Conservation (phyloP, 2,888 invertebrate species). For the Ennomos erosarius region DNA sequence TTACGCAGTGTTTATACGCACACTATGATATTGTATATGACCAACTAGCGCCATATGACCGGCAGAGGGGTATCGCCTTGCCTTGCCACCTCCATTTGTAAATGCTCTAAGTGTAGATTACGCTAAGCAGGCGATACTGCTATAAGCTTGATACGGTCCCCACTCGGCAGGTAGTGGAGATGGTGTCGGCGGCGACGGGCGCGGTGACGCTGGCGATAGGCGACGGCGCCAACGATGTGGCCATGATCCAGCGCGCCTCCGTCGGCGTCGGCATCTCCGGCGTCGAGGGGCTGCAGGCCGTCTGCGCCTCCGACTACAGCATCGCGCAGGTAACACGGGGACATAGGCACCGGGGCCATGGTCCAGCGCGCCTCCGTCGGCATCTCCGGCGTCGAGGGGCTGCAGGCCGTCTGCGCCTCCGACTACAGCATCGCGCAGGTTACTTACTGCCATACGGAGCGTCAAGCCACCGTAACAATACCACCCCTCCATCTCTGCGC, state of each 20-base stretch:
- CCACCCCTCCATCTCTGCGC: too few relatives aligned
- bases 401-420: slow-evolving; percentile 99
- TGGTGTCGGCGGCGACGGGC: slow-evolving; percentile 92
- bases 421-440: slow-evolving; percentile 99
- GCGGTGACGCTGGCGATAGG: slow-evolving; percentile 97
- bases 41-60: too few relatives aligned
- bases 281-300: slow-evolving; percentile 99
- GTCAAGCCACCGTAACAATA: too few relatives aligned
- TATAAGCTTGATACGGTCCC: too few relatives aligned
- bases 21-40: too few relatives aligned
- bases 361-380: slow-evolving; percentile 99
- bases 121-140: too few relatives aligned
- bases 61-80: too few relatives aligned
- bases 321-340: slow-evolving; percentile 91
- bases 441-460: too few relatives aligned
- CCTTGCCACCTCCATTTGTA: too few relatives aligned
- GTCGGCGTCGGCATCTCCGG: slow-evolving; percentile 99
- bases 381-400: slow-evolving; percentile 99
- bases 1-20: too few relatives aligned
- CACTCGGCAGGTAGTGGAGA: slow-evolving; percentile 88
- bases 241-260: slow-evolving; percentile 99
- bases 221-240: slow-evolving; percentile 99
- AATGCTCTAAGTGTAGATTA: too few relatives aligned
- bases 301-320: slow-evolving; percentile 99
- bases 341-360: slow-evolving; percentile 88